A percentile compares a stretch with the other conserved stretches of the same genome.
Conservation (phyloP, 2,113 vertebrate genomes). For the Agelaius tricolor region DNA sequence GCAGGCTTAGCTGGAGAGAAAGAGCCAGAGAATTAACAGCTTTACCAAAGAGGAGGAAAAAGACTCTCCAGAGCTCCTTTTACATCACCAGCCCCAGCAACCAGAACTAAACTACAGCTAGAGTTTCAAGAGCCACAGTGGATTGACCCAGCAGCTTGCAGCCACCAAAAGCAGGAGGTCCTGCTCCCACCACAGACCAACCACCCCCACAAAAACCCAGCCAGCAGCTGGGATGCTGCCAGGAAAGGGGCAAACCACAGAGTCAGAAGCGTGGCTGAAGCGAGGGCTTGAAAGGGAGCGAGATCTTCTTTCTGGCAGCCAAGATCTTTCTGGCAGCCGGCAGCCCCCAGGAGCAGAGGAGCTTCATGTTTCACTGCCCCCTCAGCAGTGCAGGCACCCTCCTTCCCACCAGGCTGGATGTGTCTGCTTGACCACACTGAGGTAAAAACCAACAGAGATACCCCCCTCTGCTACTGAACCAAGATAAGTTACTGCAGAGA, state of each 20-base stretch:
- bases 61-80: neutral
- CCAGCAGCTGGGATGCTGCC: neutral
- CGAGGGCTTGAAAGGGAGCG: neutral
- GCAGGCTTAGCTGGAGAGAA: neutral
- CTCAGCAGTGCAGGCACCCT: neutral
- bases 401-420: neutral
- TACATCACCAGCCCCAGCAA: neutral
- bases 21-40: neutral
- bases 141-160: rapidly evolving
- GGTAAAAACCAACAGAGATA: neutral
- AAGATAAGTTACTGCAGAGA: rapidly evolving
- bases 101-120: neutral
- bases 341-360: neutral
- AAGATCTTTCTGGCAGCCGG: neutral
- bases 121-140: neutral
- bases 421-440: neutral
- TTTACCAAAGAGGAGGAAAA: neutral
- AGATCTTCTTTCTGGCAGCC: neutral
- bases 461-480: rapidly evolving
- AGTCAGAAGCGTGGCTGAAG: neutral
- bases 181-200: neutral
- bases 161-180: neutral
- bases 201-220: neutral
- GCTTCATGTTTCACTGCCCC: neutral
- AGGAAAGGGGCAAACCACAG: neutral